Base-by-base conservation (phyloP, 2,113 vertebrate species). In the Condylura cristata region DNA sequence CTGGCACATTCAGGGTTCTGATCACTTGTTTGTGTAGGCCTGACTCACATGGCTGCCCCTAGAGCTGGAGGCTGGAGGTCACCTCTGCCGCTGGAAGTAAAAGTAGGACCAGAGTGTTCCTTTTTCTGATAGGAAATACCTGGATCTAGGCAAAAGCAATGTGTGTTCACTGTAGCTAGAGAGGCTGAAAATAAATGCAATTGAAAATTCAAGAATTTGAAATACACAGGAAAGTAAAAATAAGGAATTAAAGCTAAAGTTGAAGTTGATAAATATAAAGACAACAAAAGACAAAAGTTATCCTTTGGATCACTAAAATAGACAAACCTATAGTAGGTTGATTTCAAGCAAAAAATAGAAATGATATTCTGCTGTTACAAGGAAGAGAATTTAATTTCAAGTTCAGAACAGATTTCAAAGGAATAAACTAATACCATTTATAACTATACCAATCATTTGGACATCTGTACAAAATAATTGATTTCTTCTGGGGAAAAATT, bases 261-360 rank as follows among this genome's bases (percentile, higher is more conserved):
- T 53, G 6, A 75, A 71, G 37, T 66, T 91, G 16, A 46, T 72
- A 75, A 91, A 46, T 76, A 41, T 2, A 32, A n/a, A 84, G 51
- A 71, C 56, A 32, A 53, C 56, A 68, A 58, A 82, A 60, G 48
- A 74, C 48, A 63, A 95, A 91, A 60, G 6, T 53, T 76, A 68
- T 86, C 71, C 60, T 88, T 79, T 65, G 79, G 14, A 78, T 39
- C 60, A 44, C 84, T 81, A 71, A 90, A 93, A 76, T 60, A 60
- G 56, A 58, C 22, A 58, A 26, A 60, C 56, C 56, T 74, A 2
- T 58, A 56, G 74, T 37, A 44, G 53, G 3, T 60, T 83, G 11
- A n/a, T 61, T 61, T 92, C 48, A 93, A 92, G 13, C 71, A 78
- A 92, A 89, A 78, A 87, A 37, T 32, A 58, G 78, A 84, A 89